Conservation (phyloP, 2,113 vertebrate genomes). For the Macheiramphus alcinus region DNA sequence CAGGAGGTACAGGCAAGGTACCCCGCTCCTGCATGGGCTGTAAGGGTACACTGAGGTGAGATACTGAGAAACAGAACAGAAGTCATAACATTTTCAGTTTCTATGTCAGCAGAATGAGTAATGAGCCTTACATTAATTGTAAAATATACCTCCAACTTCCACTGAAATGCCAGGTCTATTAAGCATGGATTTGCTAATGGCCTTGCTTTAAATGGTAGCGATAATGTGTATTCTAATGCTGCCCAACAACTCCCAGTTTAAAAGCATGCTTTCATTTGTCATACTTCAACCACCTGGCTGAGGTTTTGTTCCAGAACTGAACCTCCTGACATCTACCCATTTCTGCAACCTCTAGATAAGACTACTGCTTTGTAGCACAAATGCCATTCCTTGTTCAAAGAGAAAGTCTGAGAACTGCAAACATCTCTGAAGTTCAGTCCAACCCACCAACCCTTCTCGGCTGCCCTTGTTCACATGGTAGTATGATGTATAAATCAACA, state of each 20-base stretch:
- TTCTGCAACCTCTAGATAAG: background rate
- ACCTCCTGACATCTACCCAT: background rate
- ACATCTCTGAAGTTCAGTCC: background rate
- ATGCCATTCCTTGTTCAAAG: background rate
- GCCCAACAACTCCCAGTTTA: background rate
- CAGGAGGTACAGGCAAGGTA: background rate
- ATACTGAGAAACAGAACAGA: background rate
- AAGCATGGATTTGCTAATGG: conserved; percentile 6
- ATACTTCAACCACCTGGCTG: background rate
- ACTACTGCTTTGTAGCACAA: background rate
- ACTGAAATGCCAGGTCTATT: background rate
- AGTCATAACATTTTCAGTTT: background rate
- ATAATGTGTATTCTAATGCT: background rate
- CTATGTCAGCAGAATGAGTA: background rate
- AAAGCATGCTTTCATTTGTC: background rate
- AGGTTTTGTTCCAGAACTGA: background rate
- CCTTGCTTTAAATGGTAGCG: background rate
- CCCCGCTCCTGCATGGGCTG: background rate
- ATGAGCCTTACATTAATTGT: background rate
- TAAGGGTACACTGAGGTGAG: background rate
- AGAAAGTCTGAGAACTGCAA: background rate
- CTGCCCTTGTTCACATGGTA: background rate
- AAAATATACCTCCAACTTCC: background rate
- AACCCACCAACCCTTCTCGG: background rate
- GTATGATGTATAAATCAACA: background rate